Evolutionary conservation across 2,888 invertebrate genomes (phyloP).

Genomic region (Anarsia innoxiella): DNA sequence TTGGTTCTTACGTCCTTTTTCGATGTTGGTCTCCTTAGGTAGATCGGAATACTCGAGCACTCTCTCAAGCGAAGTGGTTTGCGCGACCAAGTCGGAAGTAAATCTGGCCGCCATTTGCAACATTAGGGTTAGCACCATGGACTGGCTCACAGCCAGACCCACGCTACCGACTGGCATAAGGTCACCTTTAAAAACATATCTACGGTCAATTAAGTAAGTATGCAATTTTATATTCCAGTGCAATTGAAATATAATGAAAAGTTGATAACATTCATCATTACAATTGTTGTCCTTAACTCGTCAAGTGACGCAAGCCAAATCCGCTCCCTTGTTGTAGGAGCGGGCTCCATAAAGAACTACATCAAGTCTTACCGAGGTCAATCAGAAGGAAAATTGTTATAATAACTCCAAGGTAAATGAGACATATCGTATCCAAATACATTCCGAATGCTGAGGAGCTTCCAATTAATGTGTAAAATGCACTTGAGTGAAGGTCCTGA

Average conservation of each 20-base stretch:
- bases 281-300: no score
- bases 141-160: conserved; percentile 79
- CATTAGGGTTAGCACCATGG: conserved; percentile 76
- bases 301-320: no score
- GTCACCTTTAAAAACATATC: conserved; percentile 33
- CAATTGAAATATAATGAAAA: no score
- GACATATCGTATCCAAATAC: conserved; percentile 82
- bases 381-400: conserved; percentile 78
- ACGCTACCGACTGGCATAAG: conserved; percentile 73
- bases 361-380: conserved; percentile 73
- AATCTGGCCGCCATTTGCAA: conserved; percentile 87
- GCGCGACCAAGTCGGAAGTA: conserved; percentile 81
- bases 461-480: conserved; percentile 80
- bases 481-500: conserved; percentile 80
- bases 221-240: no score
- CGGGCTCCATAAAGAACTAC: no score
- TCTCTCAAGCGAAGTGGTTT: conserved; percentile 83
- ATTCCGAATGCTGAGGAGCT: conserved; percentile 82
- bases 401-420: conserved; percentile 78
- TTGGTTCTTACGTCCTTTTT: conserved; percentile 53
- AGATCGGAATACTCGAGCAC: conserved; percentile 86
- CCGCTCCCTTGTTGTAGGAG: no score
- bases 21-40: conserved; percentile 47
- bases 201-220: no score
- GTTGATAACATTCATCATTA: no score